phyloP scores from a whole-genome alignment of 2,888 invertebrate species.

The Cecidostiba fungosa region DNA sequence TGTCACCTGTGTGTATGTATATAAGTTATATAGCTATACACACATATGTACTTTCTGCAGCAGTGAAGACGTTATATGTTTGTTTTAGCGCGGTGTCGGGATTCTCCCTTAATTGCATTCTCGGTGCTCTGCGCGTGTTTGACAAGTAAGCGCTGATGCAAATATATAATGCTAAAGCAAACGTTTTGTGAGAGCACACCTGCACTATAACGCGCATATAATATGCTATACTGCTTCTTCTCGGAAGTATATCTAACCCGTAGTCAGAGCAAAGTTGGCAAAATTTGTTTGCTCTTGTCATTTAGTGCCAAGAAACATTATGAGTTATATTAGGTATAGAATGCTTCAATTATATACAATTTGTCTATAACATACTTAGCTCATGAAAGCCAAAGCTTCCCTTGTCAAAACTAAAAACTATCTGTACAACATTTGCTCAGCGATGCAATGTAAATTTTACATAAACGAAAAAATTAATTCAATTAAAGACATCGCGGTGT shows the following conservation, averaged over 20 bases:
- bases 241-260: neutral
- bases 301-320: too few species aligned
- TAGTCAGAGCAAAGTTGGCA: neutral
- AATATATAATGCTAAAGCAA: neutral
- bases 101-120: conserved; percentile 14
- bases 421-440: too few species aligned
- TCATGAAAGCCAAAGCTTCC: too few species aligned
- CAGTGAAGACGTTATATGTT: neutral
- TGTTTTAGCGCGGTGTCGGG: neutral
- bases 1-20: too few species aligned
- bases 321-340: too few species aligned
- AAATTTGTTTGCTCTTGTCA: neutral
- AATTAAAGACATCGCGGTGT: too few species aligned
- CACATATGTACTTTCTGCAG: neutral
- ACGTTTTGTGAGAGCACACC: neutral
- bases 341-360: too few species aligned
- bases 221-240: neutral
- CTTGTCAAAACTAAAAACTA: too few species aligned
- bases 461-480: too few species aligned
- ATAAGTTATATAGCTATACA: too few species aligned
- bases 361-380: too few species aligned
- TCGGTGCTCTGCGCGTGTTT: neutral
- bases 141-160: neutral
- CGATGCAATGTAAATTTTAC: too few species aligned
- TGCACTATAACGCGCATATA: neutral